phyloP scores from a whole-genome alignment of 2,888 invertebrate species.

The Fragum fragum region DNA sequence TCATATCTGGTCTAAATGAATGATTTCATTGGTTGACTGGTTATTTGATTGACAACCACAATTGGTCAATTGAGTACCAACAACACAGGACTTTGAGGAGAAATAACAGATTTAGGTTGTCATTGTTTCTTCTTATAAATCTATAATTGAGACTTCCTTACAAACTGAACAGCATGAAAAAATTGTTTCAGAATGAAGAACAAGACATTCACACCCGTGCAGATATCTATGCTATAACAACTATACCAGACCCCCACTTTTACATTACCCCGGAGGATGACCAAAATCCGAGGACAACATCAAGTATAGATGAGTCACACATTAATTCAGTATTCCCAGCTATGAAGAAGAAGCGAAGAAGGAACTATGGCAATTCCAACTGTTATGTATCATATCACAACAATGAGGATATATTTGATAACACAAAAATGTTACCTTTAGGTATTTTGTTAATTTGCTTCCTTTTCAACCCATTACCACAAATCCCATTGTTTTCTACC shows the following conservation, averaged over 20 bases:
- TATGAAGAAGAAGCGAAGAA: conserved; percentile 68
- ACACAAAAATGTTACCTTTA: conserved; percentile 74
- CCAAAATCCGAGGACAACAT: conserved; percentile 22
- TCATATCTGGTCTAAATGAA: too few relatives aligned
- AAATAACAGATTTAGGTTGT: too few relatives aligned
- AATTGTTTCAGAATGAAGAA: conserved; percentile 78
- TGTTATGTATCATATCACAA: conserved; percentile 72
- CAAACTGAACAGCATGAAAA: too few relatives aligned
- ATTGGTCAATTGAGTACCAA: too few relatives aligned
- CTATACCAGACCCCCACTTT: conserved; percentile 72
- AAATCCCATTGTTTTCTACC: too few relatives aligned
- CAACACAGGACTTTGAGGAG: too few relatives aligned
- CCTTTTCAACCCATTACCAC: too few relatives aligned
- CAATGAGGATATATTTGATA: conserved; percentile 69
- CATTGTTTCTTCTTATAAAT: too few relatives aligned
- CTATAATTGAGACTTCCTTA: conserved; percentile 17
- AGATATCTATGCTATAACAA: conserved; percentile 72
- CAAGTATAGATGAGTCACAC: conserved; percentile 31
- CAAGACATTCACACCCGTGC: conserved; percentile 79
- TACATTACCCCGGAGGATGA: conserved; percentile 65
- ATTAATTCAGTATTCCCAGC: conserved; percentile 37
- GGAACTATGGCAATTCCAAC: conserved; percentile 73
- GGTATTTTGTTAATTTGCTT: too few relatives aligned
- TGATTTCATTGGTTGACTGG: too few relatives aligned
- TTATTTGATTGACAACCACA: too few relatives aligned